Conservation (phyloP, 1,140 invertebrate genomes). For the Amyelois transitella region DNA sequence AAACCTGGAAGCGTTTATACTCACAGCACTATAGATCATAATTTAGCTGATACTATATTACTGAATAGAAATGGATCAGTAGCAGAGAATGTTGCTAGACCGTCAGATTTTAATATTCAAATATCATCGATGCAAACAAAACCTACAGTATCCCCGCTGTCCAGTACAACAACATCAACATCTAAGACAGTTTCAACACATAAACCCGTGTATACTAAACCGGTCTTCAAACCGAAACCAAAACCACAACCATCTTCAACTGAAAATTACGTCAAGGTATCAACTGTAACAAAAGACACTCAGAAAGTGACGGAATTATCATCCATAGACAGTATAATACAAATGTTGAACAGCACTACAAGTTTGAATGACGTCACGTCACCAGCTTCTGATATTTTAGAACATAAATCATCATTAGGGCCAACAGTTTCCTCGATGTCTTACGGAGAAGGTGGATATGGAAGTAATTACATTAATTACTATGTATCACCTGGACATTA, state of each 20-base stretch:
- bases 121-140: slow-evolving; percentile 70
- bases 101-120: slow-evolving; percentile 76
- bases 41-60: slow-evolving; percentile 78
- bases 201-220: slow-evolving; percentile 49
- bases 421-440: slow-evolving; percentile 37
- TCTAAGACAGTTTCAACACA: slow-evolving; percentile 55
- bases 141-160: slow-evolving; percentile 46
- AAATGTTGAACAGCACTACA: slow-evolving; percentile 76
- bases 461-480: slow-evolving; percentile 65
- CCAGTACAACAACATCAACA: slow-evolving; percentile 40
- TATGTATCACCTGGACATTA: slow-evolving; percentile 54
- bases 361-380: slow-evolving; percentile 54
- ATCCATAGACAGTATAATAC: slow-evolving; percentile 78
- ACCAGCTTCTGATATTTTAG: slow-evolving; percentile 36
- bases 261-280: slow-evolving; percentile 51
- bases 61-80: slow-evolving; percentile 77
- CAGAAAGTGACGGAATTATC: slow-evolving; percentile 69
- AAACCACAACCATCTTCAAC: slow-evolving; percentile 34
- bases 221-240: slow-evolving; percentile 69
- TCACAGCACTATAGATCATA: slow-evolving; percentile 76
- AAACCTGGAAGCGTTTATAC: slow-evolving; percentile 55
- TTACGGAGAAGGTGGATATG: slow-evolving; percentile 27
- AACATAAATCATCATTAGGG: slow-evolving; percentile 58
- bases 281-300: slow-evolving; percentile 52
- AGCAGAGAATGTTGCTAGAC: slow-evolving; percentile 75